Percentiles rank a stretch among this genome's conserved stretches.
phyloP scores from a whole-genome alignment of 2,113 vertebrate genomes.

The Nesogale talazaci region DNA sequence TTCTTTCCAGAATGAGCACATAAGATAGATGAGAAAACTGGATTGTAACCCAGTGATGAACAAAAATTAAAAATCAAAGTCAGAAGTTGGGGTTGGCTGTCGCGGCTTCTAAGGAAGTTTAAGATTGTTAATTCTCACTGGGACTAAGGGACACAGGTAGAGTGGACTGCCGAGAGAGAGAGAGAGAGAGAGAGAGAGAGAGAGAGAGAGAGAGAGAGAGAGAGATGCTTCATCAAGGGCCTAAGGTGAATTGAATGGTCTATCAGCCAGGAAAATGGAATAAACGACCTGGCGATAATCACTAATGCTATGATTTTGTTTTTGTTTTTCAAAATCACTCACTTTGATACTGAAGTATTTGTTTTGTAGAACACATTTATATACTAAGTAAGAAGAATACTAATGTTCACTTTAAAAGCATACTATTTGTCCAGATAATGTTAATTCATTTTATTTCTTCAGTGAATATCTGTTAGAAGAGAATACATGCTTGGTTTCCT shows the following conservation, averaged over 20 bases:
- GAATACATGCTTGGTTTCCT: not conserved
- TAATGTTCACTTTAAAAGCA: not conserved
- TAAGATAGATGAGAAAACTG: too few species aligned
- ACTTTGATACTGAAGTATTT: not conserved
- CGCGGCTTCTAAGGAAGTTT: too few species aligned
- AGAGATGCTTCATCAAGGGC: too few species aligned
- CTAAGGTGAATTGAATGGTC: not conserved
- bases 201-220: too few species aligned
- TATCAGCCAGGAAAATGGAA: not conserved
- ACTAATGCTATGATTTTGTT: not conserved
- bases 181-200: too few species aligned
- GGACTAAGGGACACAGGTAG: too few species aligned
- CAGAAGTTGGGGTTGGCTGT: too few species aligned
- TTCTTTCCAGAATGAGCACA: too few species aligned
- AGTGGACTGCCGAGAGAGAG: too few species aligned
- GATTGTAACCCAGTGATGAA: too few species aligned
- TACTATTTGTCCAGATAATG: not conserved
- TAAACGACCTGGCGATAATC: not conserved
- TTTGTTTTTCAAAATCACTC: not conserved
- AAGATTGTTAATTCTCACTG: too few species aligned
- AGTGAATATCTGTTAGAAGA: not conserved
- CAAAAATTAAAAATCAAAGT: too few species aligned
- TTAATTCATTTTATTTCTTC: not conserved
- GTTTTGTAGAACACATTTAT: not conserved
- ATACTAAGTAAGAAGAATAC: not conserved